These are phyloP conservation scores for Ophioninae sp. DNA, from an alignment of 2,888 invertebrate species.

Conservation along the genomic window DNA sequence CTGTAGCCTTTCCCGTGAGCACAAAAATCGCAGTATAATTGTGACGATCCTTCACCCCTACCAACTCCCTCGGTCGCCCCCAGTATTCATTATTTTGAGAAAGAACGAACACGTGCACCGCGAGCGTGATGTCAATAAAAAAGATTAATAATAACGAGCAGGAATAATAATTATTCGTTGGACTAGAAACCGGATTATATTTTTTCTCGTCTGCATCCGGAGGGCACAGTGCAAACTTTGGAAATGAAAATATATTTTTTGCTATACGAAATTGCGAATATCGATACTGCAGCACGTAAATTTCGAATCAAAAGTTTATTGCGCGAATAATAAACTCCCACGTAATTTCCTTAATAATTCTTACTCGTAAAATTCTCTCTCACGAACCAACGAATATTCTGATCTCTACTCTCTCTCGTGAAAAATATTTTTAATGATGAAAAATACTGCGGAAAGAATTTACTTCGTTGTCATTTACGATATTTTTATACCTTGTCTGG, in stretches of 20 bases:
- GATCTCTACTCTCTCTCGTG: not conserved
- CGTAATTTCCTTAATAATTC: not conserved
- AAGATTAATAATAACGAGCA: constrained; percentile 27
- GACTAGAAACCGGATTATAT: constrained; percentile 22
- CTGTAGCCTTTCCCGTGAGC: constrained; percentile 13
- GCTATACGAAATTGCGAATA: not conserved
- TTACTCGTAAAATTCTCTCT: not conserved
- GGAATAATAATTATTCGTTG: constrained; percentile 33
- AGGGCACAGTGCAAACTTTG: not conserved
- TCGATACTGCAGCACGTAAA: not conserved
- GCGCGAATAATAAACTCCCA: not conserved
- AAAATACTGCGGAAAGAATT: not conserved
- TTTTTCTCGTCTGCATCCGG: not conserved
- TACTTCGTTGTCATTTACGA: not conserved
- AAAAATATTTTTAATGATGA: not conserved
- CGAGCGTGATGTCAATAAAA: not conserved
- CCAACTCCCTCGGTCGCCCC: constrained; percentile 14
- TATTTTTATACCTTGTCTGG: constrained; percentile 14
- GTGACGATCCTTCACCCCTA: constrained; percentile 45
- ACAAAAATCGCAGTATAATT: constrained; percentile 54
- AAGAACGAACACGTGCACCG: constrained; percentile 9
- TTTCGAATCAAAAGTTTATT: not conserved
- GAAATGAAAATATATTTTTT: constrained; percentile 3
- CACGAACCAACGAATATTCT: not conserved
- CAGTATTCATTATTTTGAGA: constrained; percentile 41